Conservation (phyloP, 2,888 invertebrate genomes). For the Eucera pruinosa region DNA sequence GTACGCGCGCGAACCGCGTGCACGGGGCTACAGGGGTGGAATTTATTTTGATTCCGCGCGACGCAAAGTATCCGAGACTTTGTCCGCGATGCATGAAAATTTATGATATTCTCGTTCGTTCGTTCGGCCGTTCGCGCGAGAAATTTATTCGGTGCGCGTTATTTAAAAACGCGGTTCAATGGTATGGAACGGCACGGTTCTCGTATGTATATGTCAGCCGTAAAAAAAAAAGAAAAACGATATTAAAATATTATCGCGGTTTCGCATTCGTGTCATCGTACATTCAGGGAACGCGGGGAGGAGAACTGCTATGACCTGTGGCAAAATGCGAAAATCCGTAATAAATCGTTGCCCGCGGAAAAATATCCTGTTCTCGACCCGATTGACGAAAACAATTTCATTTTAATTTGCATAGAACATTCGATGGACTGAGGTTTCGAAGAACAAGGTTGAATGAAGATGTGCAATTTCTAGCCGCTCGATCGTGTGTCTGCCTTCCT, state of each 20-base stretch:
- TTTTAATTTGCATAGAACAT: not conserved
- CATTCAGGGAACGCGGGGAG: slow-evolving; percentile 11
- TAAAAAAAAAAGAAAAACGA: slow-evolving; percentile 16
- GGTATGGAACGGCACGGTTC: slow-evolving; percentile 35
- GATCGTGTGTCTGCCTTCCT: too few species aligned
- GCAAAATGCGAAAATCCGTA: slow-evolving; percentile 20
- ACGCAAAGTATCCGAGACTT: slow-evolving; percentile 36
- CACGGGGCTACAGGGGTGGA: slow-evolving; percentile 13
- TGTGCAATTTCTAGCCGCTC: too few species aligned
- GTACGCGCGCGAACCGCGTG: not conserved
- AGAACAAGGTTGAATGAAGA: too few species aligned
- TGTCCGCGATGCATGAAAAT: slow-evolving; percentile 50
- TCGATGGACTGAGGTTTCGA: not conserved
- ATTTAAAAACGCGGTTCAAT: slow-evolving; percentile 50
- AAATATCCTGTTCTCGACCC: not conserved
- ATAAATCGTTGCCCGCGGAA: slow-evolving; percentile 1
- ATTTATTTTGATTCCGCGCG: slow-evolving; percentile 46
- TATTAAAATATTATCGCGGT: slow-evolving; percentile 58
- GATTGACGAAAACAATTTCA: not conserved
- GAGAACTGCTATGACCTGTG: not conserved
- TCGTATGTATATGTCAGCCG: slow-evolving; percentile 9
- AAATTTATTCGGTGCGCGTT: slow-evolving; percentile 56
- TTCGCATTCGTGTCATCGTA: slow-evolving; percentile 24
- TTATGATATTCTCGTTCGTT: slow-evolving; percentile 39
- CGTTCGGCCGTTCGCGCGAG: slow-evolving; percentile 34